Evolutionary conservation across 2,113 vertebrate species (phyloP).

Genomic region (Manacus vitellinus): DNA sequence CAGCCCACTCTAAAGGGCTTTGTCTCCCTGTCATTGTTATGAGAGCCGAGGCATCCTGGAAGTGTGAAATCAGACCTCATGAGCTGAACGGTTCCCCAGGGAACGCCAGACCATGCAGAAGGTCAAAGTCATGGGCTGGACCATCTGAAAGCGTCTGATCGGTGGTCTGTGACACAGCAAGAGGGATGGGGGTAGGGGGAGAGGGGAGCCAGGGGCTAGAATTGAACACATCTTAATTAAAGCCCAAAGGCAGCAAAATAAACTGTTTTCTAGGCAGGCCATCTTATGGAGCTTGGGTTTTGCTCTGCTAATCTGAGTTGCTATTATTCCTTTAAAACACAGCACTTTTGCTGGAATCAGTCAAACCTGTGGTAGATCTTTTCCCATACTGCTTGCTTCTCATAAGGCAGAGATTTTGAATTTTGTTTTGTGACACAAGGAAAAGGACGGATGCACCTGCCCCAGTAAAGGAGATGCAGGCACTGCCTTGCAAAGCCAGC

Average conservation of each 20-base stretch:
- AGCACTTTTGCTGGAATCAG: constrained; percentile 38
- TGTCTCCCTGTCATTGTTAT: constrained; percentile 92
- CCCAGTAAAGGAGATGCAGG: not conserved
- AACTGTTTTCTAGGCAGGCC: constrained; percentile 80
- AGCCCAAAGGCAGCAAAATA: constrained; percentile 85
- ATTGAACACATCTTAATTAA: constrained; percentile 91
- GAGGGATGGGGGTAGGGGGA: constrained; percentile 59
- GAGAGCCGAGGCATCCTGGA: constrained; percentile 83
- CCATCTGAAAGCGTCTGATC: constrained; percentile 86
- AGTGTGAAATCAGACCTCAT: constrained; percentile 95
- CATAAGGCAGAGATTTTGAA: not conserved
- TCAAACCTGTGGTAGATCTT: constrained; percentile 46
- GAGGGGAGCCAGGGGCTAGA: constrained; percentile 68
- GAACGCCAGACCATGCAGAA: constrained; percentile 84
- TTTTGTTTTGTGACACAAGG: not conserved
- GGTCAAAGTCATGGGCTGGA: constrained; percentile 90
- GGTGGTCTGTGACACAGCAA: constrained; percentile 81
- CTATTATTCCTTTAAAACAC: constrained; percentile 68
- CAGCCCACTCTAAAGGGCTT: constrained; percentile 89
- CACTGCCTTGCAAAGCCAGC: not conserved
- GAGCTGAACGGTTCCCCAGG: constrained; percentile 90
- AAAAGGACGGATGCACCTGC: constrained; percentile 1
- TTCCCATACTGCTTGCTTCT: constrained; percentile 54
- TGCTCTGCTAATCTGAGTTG: constrained; percentile 72
- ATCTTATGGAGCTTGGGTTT: constrained; percentile 71